Evolutionary conservation across 2,113 vertebrate genomes (phyloP), one percentile per base, ranked within the genome.

Genomic region (Gymnarchus niloticus): DNA sequence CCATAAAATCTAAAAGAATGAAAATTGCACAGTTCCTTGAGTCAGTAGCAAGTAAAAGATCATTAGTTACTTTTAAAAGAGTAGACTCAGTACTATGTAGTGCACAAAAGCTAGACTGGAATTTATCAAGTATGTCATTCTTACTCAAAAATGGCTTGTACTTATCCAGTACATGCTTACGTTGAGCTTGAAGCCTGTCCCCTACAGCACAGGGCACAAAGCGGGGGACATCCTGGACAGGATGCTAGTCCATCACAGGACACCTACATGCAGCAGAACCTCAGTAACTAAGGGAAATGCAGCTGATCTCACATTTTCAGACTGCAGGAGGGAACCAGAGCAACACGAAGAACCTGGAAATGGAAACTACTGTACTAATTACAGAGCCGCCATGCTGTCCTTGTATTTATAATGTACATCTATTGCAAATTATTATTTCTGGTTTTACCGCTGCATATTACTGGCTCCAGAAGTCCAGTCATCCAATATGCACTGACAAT

Each of bases 401-500:
- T 6, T 19, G 4, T 41, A 3, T 73, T 12, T 73, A 73, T 19
- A 41, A 73, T 73, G 65, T 41, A 73, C 14, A 73, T 73, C 41
- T 73, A 73, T 73, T 73, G 28, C 65, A 73, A 37, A 73, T 37
- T 73, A 73, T 73, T 73, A 73, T 73, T 73, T 73, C 33, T 73
- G 33, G 33, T 41, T 17, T 73, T 73, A 41, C 28, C 65, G 33
- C 17, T 33, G 33, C 33, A 9, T 73, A 37, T 73, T 73, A 37
- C 28, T 69, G 61, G 61, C 12, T 69, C 28, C 33, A 33, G 28
- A 69, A 69, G 14, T 17, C 61, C 61, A 6, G 12, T 25, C 25
- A 33, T 19, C 61, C 61, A 69, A 33, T 37, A 17, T 69, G 19
- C 37, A 37, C 61, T 69, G 37, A 69, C 14, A 25, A 37, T 69